phyloP scores from a whole-genome alignment of 2,888 invertebrate species.

The Andrena hattorfiana region DNA sequence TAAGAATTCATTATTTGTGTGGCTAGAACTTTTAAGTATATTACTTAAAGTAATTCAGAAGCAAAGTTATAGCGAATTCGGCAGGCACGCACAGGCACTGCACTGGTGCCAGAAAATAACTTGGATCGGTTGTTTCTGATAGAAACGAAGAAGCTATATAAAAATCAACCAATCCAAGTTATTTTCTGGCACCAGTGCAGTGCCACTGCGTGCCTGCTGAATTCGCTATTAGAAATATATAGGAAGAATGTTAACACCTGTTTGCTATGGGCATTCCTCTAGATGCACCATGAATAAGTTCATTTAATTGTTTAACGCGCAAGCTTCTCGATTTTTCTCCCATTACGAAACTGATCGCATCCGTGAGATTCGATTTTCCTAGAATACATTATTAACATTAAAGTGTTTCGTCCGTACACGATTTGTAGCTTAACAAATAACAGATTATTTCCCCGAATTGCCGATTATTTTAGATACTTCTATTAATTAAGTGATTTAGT shows the following conservation, averaged over 20 bases:
- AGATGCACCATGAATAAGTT: neutral
- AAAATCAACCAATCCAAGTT: too few relatives aligned
- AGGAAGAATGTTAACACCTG: neutral
- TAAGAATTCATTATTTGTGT: neutral
- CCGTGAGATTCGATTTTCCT: constrained; percentile 99
- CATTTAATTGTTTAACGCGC: constrained; percentile 94
- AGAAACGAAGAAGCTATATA: too few relatives aligned
- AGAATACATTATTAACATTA: neutral
- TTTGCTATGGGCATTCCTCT: neutral
- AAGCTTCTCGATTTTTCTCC: constrained; percentile 96
- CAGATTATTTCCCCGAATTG: neutral
- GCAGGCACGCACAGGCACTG: too few relatives aligned
- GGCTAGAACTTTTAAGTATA: neutral
- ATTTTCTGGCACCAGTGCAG: too few relatives aligned
- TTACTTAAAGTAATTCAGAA: neutral
- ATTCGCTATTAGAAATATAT: neutral
- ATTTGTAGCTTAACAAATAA: neutral
- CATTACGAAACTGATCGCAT: constrained; percentile 99
- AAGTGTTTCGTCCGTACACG: neutral
- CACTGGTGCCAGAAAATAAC: too few relatives aligned
- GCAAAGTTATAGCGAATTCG: too few relatives aligned
- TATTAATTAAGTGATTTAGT: neutral
- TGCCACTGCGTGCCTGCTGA: too few relatives aligned
- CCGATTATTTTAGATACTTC: neutral
- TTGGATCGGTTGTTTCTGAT: too few relatives aligned